A percentile compares a stretch with the other conserved stretches of the same genome.
These are phyloP conservation scores for Myanophis thanlyinensis DNA, from an alignment of 2,113 vertebrate species.

Conservation along the genomic window DNA sequence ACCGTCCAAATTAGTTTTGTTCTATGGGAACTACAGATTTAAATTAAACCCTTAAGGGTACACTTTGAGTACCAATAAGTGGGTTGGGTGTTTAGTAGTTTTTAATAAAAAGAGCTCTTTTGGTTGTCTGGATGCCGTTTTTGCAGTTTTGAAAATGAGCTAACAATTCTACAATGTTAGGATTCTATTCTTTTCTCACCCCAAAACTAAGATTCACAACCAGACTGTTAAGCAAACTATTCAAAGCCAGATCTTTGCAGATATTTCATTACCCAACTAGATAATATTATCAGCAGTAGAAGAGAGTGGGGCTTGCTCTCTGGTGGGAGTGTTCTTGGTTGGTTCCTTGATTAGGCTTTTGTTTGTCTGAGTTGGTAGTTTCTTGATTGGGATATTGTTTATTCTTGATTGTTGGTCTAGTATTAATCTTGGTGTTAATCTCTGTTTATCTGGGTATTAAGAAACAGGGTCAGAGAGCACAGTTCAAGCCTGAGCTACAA, in stretches of 20 bases:
- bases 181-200: background rate
- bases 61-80: background rate
- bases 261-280: no score
- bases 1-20: constrained; percentile 4
- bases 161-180: background rate
- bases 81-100: constrained; percentile 14
- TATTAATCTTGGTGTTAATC: no score
- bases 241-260: background rate
- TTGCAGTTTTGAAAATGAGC: constrained; percentile 17
- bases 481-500: no score
- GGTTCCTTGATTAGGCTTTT: no score
- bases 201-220: background rate
- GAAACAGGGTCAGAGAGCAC: no score
- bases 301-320: no score
- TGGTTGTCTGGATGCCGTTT: background rate
- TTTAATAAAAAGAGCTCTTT: constrained; percentile 22
- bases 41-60: constrained; percentile 19
- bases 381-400: no score
- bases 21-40: constrained; percentile 22
- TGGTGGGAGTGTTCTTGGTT: no score
- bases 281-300: no score
- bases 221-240: background rate
- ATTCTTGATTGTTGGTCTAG: no score
- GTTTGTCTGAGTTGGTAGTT: no score
- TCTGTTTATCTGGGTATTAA: no score